Evolutionary conservation across 1,140 invertebrate species (phyloP), one percentile per base, ranked within the genome.

Genomic region (Drosophila nasuta): DNA sequence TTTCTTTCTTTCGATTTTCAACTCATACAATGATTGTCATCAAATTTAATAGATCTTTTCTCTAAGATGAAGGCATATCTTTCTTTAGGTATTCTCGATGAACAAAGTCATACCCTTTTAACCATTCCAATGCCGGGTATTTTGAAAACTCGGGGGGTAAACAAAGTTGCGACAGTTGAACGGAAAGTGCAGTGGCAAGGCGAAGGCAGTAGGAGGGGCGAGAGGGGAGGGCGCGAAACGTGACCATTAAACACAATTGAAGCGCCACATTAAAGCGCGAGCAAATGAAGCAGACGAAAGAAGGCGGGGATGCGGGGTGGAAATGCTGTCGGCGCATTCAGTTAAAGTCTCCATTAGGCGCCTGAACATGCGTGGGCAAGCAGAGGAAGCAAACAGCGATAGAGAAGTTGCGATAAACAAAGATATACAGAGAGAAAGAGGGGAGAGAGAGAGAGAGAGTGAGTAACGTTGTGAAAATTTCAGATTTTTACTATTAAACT

Each of bases 161-260:
- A 82, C 80, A 82, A 63, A 75, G 81, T 82, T 82, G 80, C 81
- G 81, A 82, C 81, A 83, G 72, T 83, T 72, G 28, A 67, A 63
- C 75, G 58, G 43, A 82, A 82, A 71, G 62, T 68, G 79, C 74
- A 81, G 73, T 68, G 62, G 67, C 66, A 71, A 54, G 30, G 52
- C 43, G 11, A 38, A 51, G 30, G 25, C 3, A 20, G 30, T 17
- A 3, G 33, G 59, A n/a, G 28, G 45, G 28, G 41, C 10, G 35
- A 41, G 28, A 30, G 45, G 43, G 46, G 20, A 25, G 20, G 20
- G 20, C 20, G 41, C 35, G 48, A 62, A 74, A 77, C 77, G 73
- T 75, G 75, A 82, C 80, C 71, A 83, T 82, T 83, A 83, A 82
- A 83, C 57, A 57, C 81, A 82, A 83, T 83, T 82, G 76, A 80